These are phyloP conservation scores for Progne subis DNA, from an alignment of 2,113 vertebrate genomes.

Conservation along the genomic window DNA sequence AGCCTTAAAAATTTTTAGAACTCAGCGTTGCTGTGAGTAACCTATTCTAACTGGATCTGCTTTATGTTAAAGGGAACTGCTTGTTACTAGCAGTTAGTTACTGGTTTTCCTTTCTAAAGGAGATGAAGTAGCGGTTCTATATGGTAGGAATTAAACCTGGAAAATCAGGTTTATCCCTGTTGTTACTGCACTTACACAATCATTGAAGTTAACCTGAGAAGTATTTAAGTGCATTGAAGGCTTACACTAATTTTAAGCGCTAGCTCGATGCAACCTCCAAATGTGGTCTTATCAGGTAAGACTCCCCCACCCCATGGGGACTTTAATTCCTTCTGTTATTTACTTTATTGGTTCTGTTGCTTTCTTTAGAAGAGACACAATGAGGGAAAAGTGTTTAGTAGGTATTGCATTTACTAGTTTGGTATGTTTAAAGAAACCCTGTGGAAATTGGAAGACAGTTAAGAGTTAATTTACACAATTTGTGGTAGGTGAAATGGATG, in stretches of 20 bases:
- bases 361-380: background rate
- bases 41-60: background rate
- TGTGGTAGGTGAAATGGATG: background rate
- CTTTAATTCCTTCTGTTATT: background rate
- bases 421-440: background rate
- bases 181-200: background rate
- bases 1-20: background rate
- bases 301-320: fast-evolving
- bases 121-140: background rate
- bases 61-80: background rate
- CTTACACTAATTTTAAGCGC: background rate
- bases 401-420: background rate
- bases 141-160: background rate
- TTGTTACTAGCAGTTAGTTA: background rate
- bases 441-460: background rate
- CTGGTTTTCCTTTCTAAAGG: background rate
- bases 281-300: background rate
- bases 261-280: background rate
- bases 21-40: background rate
- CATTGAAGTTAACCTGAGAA: background rate
- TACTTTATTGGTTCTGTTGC: background rate
- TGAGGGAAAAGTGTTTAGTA: background rate
- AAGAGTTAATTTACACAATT: background rate
- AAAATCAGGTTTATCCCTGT: background rate
- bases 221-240: background rate